Base-by-base conservation (phyloP, 2,888 invertebrate species). In the Eledona agricola region DNA sequence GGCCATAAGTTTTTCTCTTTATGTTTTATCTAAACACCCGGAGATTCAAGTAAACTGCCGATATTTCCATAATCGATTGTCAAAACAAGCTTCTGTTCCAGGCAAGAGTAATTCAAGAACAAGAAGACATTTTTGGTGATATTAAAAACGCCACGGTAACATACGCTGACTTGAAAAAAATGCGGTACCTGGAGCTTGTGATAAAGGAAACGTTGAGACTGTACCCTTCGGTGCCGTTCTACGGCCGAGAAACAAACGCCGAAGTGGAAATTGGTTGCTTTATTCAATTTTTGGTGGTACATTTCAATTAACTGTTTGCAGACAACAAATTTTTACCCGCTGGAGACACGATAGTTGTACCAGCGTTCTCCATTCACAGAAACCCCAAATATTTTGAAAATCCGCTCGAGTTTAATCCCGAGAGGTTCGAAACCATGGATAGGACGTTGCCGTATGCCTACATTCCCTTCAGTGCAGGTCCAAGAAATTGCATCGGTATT, bases 401-500 rank as follows among this genome's bases (percentile, higher is more conserved):
- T 54, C 83, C 84, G 0, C 69, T 80, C 31, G 74, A 70, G 22
- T 80, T 66, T 38, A 53, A 66, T 77, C 84, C 84, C 0, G 81
- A 82, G 37, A 77, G 84, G 12, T 83, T 82, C 55, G 66, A 74
- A 46, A 66, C 73, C 7, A 65, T 61, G 1, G 55, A 49, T 1
- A 69, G 69, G 13, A 70, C 69, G 1, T 79, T 76, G 37, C 78
- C 80, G 0, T 82, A 80, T 59, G 77, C 77, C 16, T 84, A 79
- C 72, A 67, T 84, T 1, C 79, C 82, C 0, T 85, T 85, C 46
- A 84, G 84, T 58, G 84, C 84, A 5, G 84, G 84, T 0, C 82
- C 82, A 0, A 78, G 85, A 19, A 85, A 85, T 62, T 84, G 83
- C 58, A 80, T 83, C 38, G 80, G 79, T 79, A 15, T 9, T 9